These are phyloP conservation scores for Turritopsis dohrnii DNA, from an alignment of 30 jellyfish, hydroid and myxozoan genomes.

Conservation along the genomic window DNA sequence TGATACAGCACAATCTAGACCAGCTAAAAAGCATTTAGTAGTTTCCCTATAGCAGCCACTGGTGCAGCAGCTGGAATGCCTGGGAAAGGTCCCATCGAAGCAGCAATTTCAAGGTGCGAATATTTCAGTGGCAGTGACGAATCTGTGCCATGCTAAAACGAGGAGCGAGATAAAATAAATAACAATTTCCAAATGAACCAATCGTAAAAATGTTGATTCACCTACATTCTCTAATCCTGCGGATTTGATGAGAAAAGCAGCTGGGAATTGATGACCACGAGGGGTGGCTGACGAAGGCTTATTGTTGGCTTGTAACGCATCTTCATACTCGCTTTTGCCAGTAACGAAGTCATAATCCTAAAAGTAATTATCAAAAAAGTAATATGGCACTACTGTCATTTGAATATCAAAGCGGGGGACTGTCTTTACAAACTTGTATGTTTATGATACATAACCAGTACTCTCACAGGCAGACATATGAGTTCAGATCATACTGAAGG, in stretches of 20 bases:
- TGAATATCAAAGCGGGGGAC: not conserved
- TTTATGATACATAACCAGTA: not conserved
- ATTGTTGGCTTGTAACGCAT: constrained; percentile 78
- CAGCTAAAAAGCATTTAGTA: constrained; percentile 29
- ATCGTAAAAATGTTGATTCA: not conserved
- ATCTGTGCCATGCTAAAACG: constrained; percentile 52
- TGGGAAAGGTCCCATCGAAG: constrained; percentile 92
- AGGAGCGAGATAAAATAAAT: not conserved
- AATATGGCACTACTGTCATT: not conserved
- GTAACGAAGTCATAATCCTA: constrained; percentile 65
- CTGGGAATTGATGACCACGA: constrained; percentile 98
- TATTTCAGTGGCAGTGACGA: constrained; percentile 49
- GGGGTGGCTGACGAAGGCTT: constrained; percentile 80
- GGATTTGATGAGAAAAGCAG: constrained; percentile 76
- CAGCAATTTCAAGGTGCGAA: constrained; percentile 95
- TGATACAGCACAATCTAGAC: not conserved
- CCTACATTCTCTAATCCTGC: constrained; percentile 91
- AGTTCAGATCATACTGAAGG: not conserved
- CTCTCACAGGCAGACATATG: not conserved
- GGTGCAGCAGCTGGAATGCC: constrained; percentile 93
- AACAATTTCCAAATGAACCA: not conserved
- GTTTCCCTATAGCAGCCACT: constrained; percentile 56
- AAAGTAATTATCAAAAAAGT: not conserved
- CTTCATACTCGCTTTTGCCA: constrained; percentile 91
- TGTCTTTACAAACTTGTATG: not conserved